phyloP scores from a whole-genome alignment of 2,888 invertebrate species.

The Helleia helle region DNA sequence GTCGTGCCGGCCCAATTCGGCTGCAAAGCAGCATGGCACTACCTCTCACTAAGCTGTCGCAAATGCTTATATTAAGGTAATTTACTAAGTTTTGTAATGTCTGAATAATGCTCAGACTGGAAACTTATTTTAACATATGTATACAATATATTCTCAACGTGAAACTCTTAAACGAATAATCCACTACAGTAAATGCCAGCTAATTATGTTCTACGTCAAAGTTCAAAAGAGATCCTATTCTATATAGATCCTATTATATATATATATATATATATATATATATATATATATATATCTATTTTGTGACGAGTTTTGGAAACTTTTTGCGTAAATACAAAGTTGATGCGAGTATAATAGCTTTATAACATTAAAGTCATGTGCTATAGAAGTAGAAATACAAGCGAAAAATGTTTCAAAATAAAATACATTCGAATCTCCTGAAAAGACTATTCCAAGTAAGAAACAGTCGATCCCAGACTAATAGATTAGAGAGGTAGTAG shows the following conservation, averaged over 20 bases:
- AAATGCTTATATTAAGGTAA: background rate
- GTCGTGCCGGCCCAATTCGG: too few species aligned
- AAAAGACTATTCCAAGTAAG: too few species aligned
- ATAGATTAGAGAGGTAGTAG: too few species aligned
- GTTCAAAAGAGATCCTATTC: constrained; percentile 6
- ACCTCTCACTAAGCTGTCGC: too few species aligned
- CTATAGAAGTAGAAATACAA: too few species aligned
- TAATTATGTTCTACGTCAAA: constrained; percentile 6
- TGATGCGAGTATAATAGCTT: background rate
- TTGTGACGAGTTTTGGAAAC: background rate
- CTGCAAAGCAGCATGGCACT: too few species aligned
- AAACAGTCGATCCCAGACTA: too few species aligned
- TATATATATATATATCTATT: constrained; percentile 5
- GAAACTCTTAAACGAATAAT: background rate
- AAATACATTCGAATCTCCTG: too few species aligned
- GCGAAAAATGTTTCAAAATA: too few species aligned
- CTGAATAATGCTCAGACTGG: background rate
- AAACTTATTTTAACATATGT: background rate
- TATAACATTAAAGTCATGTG: too few species aligned
- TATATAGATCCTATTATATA: too few species aligned
- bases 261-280: too few species aligned
- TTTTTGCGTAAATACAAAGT: background rate
- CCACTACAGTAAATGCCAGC: constrained; percentile 3
- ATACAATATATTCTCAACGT: background rate
- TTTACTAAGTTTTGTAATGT: background rate